Conservation (phyloP, 2,797 vertebrate species). For the Poecilia wingei region DNA sequence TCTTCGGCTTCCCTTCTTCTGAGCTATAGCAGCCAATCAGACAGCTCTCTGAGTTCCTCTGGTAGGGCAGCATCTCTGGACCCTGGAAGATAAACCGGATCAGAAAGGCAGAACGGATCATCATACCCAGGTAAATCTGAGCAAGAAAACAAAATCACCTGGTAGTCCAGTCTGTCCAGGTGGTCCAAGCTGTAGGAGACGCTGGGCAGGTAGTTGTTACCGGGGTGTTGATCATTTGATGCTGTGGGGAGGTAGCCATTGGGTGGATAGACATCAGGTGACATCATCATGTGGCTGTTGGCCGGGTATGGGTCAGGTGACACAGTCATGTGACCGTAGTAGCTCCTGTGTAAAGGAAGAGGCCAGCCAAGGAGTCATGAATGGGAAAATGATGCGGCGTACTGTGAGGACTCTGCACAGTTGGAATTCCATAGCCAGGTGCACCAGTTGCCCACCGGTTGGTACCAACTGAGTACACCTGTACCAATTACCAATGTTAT, state of each 20-base stretch:
- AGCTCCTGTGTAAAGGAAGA: constrained; percentile 57
- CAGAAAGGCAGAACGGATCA: neutral
- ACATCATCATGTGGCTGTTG: constrained; percentile 61
- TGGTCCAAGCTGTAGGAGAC: constrained; percentile 77
- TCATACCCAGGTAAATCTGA: neutral
- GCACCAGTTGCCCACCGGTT: no score
- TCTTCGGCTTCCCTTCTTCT: constrained; percentile 50
- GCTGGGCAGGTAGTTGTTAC: constrained; percentile 69
- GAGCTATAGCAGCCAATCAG: constrained; percentile 74
- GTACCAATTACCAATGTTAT: no score
- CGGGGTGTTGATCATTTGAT: constrained; percentile 56
- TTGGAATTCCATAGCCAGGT: no score
- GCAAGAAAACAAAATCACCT: constrained; percentile 43
- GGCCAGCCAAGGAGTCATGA: neutral
- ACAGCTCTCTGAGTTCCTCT: constrained; percentile 73
- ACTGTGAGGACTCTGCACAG: no score
- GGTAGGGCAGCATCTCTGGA: constrained; percentile 61
- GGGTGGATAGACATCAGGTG: constrained; percentile 62
- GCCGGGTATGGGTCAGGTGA: constrained; percentile 65
- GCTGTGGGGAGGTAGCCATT: constrained; percentile 58
- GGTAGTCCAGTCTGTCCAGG: constrained; percentile 72
- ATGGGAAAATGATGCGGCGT: neutral
- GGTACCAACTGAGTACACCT: no score
- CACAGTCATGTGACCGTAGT: constrained; percentile 67
- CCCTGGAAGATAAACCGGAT: constrained; percentile 39